Percentiles rank a stretch among this genome's conserved stretches.
These are phyloP conservation scores for Phoxinus dragarum DNA, from an alignment of 2,797 vertebrate genomes.

Conservation along the genomic window DNA sequence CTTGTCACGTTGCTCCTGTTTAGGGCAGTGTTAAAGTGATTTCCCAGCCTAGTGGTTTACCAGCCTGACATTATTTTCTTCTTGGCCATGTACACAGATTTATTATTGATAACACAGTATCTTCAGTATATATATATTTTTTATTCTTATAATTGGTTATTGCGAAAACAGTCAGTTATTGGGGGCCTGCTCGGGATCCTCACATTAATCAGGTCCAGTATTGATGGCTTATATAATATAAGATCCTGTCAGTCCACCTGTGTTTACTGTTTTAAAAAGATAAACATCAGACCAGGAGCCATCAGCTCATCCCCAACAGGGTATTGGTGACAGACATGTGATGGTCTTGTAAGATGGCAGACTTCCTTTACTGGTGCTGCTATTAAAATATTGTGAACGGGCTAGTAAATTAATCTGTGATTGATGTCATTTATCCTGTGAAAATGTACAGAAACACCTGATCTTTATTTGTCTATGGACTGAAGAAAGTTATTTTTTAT, in stretches of 20 bases:
- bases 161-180: conserved; percentile 22
- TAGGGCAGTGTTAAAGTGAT: neutral
- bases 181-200: neutral
- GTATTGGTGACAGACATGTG: neutral
- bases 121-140: neutral
- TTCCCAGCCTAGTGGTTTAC: neutral
- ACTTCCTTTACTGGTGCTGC: neutral
- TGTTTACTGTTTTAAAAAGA: conserved; percentile 55
- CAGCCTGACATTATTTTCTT: neutral
- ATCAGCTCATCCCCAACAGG: neutral
- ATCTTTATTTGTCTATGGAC: neutral
- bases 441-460: neutral
- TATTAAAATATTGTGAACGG: neutral
- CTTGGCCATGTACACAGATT: neutral
- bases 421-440: neutral
- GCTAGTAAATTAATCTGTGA: neutral
- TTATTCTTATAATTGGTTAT: neutral
- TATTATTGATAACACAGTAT: neutral
- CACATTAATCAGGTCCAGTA: neutral
- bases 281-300: conserved; percentile 46
- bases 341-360: neutral
- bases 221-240: conserved; percentile 41
- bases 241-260: conserved; percentile 52
- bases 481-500: neutral
- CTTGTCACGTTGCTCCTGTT: neutral